Conservation (phyloP, 2,113 vertebrate species). For the Seriola quinqueradiata region DNA sequence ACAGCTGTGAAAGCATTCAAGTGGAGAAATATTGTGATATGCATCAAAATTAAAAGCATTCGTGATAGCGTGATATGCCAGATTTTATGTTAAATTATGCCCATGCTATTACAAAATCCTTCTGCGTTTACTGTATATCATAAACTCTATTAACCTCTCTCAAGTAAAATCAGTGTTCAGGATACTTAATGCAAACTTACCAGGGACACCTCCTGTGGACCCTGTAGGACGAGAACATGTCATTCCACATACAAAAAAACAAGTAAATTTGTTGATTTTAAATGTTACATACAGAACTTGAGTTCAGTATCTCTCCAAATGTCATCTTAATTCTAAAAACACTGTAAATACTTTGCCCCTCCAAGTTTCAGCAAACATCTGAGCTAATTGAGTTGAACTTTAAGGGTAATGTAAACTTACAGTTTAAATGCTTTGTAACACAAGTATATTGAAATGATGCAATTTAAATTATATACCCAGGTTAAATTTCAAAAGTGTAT, state of each 20-base stretch:
- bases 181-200: slow-evolving; percentile 34
- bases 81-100: slow-evolving; percentile 1
- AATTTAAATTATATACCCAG: not conserved
- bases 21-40: not conserved
- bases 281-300: no score
- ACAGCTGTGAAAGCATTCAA: not conserved
- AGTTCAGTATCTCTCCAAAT: no score
- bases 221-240: slow-evolving; percentile 31
- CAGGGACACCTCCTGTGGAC: slow-evolving; percentile 42
- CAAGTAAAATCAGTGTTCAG: slow-evolving; percentile 9
- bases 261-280: not conserved
- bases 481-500: no score
- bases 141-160: not conserved
- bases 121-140: not conserved
- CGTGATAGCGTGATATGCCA: not conserved
- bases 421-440: not conserved
- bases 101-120: not conserved
- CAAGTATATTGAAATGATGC: not conserved
- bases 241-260: not conserved
- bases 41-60: not conserved
- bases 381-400: no score
- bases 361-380: no score
- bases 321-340: no score
- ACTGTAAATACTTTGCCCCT: no score
- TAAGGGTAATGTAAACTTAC: no score